Base-by-base conservation (phyloP, 2,797 vertebrate species). In the Characodon lateralis region DNA sequence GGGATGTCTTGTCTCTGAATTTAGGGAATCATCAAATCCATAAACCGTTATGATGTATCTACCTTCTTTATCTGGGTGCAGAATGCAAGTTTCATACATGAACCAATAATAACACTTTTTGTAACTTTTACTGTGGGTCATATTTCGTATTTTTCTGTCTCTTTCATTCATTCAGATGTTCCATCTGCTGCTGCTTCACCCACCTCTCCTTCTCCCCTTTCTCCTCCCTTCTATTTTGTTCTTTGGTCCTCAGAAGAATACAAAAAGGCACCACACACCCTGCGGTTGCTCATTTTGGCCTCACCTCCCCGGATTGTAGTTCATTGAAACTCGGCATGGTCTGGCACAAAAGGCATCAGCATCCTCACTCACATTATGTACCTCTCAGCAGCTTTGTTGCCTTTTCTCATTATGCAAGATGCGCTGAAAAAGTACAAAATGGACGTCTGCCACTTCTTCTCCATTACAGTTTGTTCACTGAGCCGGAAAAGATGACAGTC, bases 391-490 rank as follows among this genome's bases (percentile, higher is more conserved):
- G 24, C 7, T 46, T 20, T 26, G 16, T 20, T 20, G n/a, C 39
- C n/a, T 63, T 24, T 31, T 50, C 20, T 35, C 58, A 35, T 63
- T 50, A 63, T 24, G 58, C 48, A 4, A 61, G 39, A 58, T 16
- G 55, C 0, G 22, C 70, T 55, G 59, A 72, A 5, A 78, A 53
- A 78, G 48, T 43, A 65, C 20, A 26, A 72, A 78, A 0, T 26
- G 26, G 70, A 24, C 48, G n/a, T 61, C 65, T 79, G 35, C 31
- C 65, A 24, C 55, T 74, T 79, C 41, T 0, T 78, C 26, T 69
- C 50, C 35, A 46, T 66, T 53, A 78, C 13, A 0, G 41, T 50
- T 26, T 0, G 53, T 43, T 0, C 46, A 16, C 7, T 41, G 43
- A 69, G 12, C 55, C 55, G 22, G 48, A 66, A 72, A 72, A 72